Evolutionary conservation across 2,113 vertebrate species (phyloP).

Genomic region (Agelaius phoeniceus): DNA sequence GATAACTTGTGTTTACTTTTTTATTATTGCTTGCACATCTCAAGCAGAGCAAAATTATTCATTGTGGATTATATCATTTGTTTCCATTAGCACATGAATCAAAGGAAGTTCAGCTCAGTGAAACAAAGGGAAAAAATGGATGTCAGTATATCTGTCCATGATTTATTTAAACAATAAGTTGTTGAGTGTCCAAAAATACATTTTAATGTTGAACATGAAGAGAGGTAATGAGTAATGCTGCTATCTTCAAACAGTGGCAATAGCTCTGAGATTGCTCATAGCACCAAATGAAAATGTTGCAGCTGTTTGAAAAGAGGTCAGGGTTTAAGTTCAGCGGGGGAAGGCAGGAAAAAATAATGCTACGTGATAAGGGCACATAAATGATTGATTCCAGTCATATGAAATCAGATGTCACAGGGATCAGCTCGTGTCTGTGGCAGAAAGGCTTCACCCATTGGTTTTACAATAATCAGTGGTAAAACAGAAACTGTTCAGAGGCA

Average conservation of each 20-base stretch:
- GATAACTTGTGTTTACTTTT: slow-evolving; percentile 49
- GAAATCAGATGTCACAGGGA: background rate
- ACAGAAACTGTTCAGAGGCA: background rate
- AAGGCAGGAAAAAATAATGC: background rate
- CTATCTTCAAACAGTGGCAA: background rate
- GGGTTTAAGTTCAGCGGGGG: background rate
- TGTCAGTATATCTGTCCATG: background rate
- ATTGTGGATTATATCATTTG: slow-evolving; percentile 23
- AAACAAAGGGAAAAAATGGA: slow-evolving; percentile 25
- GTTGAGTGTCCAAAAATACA: slow-evolving; percentile 6
- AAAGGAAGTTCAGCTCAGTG: slow-evolving; percentile 26
- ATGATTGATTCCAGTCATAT: background rate
- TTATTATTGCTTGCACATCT: slow-evolving; percentile 55
- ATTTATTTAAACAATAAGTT: slow-evolving; percentile 53
- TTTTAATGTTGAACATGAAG: slow-evolving; percentile 8
- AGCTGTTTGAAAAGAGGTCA: background rate
- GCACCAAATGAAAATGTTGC: background rate
- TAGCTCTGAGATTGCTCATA: background rate
- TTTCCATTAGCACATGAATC: slow-evolving; percentile 58
- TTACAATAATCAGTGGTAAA: background rate
- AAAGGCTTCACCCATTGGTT: background rate
- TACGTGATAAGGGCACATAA: background rate
- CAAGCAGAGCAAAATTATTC: slow-evolving; percentile 43
- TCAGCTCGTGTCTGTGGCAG: background rate
- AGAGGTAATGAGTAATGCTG: background rate